A percentile compares a stretch with the other conserved stretches of the same genome.
Conservation (phyloP, 2,797 vertebrate genomes). For the Mionectes olivaceus region DNA sequence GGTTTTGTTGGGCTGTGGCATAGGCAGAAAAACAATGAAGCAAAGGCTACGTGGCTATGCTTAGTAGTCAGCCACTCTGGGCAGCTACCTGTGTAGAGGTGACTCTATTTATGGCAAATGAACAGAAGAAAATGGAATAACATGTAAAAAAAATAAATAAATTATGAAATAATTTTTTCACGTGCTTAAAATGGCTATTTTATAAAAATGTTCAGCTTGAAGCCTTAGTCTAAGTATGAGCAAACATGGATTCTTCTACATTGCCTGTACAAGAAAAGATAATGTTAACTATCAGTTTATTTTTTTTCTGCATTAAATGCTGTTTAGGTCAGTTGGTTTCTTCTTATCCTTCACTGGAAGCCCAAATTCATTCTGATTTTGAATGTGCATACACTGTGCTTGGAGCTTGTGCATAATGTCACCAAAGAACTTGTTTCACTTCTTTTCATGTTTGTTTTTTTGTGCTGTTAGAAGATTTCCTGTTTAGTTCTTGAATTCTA, state of each 20-base stretch:
- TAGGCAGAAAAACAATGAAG: not conserved
- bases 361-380: not conserved
- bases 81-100: not conserved
- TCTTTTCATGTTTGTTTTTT: not conserved
- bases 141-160: not conserved
- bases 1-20: not conserved
- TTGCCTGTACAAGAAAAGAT: not conserved
- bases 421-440: not conserved
- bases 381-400: not conserved
- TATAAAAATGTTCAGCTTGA: not conserved
- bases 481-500: not conserved
- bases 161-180: no score
- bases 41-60: not conserved
- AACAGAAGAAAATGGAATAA: not conserved
- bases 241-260: not conserved
- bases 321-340: not conserved
- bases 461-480: not conserved
- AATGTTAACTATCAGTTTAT: not conserved
- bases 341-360: not conserved
- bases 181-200: no score
- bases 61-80: not conserved
- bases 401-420: not conserved
- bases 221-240: not conserved
- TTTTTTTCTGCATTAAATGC: not conserved
- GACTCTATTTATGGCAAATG: not conserved